Conservation (phyloP, 1,140 invertebrate genomes). For the Lerema accius region DNA sequence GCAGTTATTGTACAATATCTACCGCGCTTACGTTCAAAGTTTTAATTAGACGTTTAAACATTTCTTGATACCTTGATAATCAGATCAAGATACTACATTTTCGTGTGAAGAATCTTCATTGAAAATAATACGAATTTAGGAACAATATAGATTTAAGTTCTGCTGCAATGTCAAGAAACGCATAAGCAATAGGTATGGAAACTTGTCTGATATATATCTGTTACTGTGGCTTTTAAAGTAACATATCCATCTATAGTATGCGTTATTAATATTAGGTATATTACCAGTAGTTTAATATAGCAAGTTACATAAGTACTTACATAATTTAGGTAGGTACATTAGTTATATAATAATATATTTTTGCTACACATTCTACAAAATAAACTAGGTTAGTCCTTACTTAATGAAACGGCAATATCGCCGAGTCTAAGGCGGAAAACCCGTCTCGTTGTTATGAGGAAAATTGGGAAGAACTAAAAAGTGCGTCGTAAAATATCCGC, state of each 20-base stretch:
- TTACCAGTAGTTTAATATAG: too few species aligned
- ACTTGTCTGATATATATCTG: too few species aligned
- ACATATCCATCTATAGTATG: too few species aligned
- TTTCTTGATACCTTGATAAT: not conserved
- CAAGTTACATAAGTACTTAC: too few species aligned
- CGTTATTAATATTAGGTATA: too few species aligned
- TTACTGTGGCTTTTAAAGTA: too few species aligned
- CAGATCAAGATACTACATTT: constrained; percentile 9
- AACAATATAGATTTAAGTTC: too few species aligned
- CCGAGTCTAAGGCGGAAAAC: constrained; percentile 34
- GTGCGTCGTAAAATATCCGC: constrained; percentile 46
- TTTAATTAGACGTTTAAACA: not conserved
- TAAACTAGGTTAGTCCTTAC: constrained; percentile 10
- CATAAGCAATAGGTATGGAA: too few species aligned
- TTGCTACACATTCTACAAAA: not conserved
- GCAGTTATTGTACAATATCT: constrained; percentile 20
- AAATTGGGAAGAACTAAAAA: constrained; percentile 56
- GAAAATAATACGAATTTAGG: not conserved
- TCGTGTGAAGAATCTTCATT: too few species aligned
- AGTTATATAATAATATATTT: too few species aligned
- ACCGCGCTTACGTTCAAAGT: constrained; percentile 2
- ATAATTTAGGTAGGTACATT: too few species aligned
- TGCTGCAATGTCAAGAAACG: too few species aligned
- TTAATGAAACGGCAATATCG: constrained; percentile 1
- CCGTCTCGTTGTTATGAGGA: constrained; percentile 43